Percentiles rank a stretch among this genome's conserved stretches.
phyloP scores from a whole-genome alignment of 53 echinoderm and acorn worm species.

The Arbacia lixula region DNA sequence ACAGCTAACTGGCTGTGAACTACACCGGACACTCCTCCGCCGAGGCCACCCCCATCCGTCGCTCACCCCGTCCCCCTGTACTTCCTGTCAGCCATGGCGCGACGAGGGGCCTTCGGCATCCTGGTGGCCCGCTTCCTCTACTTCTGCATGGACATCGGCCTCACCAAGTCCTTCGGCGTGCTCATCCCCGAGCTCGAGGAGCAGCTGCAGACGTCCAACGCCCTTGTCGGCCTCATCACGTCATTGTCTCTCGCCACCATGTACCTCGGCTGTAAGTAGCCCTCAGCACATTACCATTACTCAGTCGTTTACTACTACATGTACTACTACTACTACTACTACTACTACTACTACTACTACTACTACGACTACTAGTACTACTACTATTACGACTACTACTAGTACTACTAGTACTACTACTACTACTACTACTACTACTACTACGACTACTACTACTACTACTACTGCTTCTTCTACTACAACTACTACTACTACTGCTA shows the following conservation, averaged over 20 bases:
- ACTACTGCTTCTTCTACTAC: too few species aligned
- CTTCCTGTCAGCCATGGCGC: too few species aligned
- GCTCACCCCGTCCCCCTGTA: too few species aligned
- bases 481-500: too few species aligned
- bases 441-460: too few species aligned
- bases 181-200: conserved; percentile 45
- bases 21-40: too few species aligned
- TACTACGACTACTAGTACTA: background rate
- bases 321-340: background rate
- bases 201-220: conserved; percentile 31
- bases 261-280: conserved; percentile 48
- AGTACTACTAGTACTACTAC: background rate
- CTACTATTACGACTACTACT: background rate
- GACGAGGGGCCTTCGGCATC: conserved; percentile 3
- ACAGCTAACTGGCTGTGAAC: too few species aligned
- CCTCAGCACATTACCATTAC: too few species aligned
- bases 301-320: background rate
- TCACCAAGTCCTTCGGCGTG: conserved; percentile 42
- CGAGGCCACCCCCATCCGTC: too few species aligned
- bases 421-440: too few species aligned
- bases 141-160: conserved; percentile 47
- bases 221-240: conserved; percentile 35
- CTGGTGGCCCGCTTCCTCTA: conserved; percentile 31
- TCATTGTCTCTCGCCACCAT: conserved; percentile 25
- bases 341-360: background rate